Evolutionary conservation across 2,113 vertebrate species (phyloP).

Genomic region (Haplochromis burtoni): DNA sequence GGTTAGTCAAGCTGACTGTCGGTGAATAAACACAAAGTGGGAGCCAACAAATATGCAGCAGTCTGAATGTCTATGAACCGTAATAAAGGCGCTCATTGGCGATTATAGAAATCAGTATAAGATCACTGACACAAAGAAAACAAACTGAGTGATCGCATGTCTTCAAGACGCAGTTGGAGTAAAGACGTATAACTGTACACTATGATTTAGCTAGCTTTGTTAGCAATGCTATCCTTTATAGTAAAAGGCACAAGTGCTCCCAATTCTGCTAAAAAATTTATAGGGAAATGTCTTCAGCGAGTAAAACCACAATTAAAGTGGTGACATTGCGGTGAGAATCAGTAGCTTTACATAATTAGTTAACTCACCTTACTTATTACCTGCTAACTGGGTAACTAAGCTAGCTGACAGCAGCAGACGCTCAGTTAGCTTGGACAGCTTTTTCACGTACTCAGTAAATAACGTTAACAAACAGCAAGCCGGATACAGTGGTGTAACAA

Average conservation of each 20-base stretch:
- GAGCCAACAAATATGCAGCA: neutral
- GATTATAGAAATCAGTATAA: neutral
- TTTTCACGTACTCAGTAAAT: neutral
- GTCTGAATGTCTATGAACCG: neutral
- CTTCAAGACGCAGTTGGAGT: neutral
- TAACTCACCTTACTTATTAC: neutral
- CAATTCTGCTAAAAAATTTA: neutral
- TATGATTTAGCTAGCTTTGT: neutral
- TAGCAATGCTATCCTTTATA: neutral
- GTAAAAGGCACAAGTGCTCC: neutral
- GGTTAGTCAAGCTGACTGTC: neutral
- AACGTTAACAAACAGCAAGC: neutral
- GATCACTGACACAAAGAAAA: neutral
- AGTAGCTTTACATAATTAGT: neutral
- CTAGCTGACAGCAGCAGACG: slow-evolving; percentile 1
- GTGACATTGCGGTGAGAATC: accelerated
- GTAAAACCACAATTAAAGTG: neutral
- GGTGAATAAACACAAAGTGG: neutral
- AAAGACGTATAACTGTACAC: neutral
- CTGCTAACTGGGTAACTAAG: neutral
- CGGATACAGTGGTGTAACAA: accelerated
- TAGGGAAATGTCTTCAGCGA: neutral
- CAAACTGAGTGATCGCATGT: neutral
- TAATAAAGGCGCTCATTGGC: neutral
- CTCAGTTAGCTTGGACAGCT: neutral